These are phyloP conservation scores for Thermophis baileyi DNA, from an alignment of 2,113 vertebrate genomes.

Conservation along the genomic window DNA sequence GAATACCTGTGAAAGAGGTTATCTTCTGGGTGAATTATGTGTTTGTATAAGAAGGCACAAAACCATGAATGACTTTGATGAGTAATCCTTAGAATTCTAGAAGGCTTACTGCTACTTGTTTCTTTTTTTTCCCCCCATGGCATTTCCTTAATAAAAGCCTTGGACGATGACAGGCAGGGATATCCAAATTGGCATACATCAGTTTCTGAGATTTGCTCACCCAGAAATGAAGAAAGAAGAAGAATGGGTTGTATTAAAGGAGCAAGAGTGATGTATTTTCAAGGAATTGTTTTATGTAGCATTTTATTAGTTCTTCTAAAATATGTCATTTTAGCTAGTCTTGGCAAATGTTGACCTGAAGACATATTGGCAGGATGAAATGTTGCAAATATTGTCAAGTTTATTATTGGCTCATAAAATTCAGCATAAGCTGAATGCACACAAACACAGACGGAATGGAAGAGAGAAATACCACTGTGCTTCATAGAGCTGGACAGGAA, in stretches of 20 bases:
- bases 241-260: not conserved
- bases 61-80: not conserved
- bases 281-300: not conserved
- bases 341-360: not conserved
- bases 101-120: not conserved
- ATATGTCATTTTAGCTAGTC: not conserved
- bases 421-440: not conserved
- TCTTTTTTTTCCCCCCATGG: not conserved
- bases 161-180: not conserved
- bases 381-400: not conserved
- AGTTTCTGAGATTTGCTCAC: not conserved
- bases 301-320: not conserved
- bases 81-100: not conserved
- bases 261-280: not conserved
- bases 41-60: not conserved
- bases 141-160: not conserved
- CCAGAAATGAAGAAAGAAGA: not conserved
- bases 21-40: not conserved
- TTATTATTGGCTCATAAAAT: not conserved
- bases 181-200: not conserved
- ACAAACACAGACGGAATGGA: not conserved
- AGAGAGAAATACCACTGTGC: not conserved
- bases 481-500: not conserved
- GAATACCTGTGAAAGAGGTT: not conserved
- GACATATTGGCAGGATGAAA: not conserved